Percentiles rank a stretch among this genome's conserved stretches.
Conservation (phyloP, 2,888 invertebrate genomes). For the Tinea trinotella region DNA sequence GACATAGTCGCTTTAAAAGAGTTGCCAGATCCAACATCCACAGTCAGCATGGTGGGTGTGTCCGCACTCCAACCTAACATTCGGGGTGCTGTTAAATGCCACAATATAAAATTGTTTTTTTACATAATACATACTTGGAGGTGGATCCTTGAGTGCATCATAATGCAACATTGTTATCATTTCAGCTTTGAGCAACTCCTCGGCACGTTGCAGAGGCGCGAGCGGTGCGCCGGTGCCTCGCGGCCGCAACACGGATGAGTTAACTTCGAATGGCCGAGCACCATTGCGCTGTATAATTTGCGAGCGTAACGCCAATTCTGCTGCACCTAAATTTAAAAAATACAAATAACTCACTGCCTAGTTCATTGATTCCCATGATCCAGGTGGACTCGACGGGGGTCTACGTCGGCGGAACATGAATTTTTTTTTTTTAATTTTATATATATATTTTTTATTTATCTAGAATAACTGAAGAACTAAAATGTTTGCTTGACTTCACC, state of each 20-base stretch:
- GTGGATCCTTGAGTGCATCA: conserved; percentile 87
- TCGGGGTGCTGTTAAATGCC: background rate
- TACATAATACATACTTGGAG: conserved; percentile 32
- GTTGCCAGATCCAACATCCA: too few species aligned
- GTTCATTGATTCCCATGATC: too few species aligned
- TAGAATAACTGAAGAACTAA: too few species aligned
- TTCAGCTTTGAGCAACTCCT: conserved; percentile 95
- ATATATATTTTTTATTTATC: too few species aligned
- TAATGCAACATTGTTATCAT: conserved; percentile 96
- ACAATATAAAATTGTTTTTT: background rate
- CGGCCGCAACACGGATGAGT: conserved; percentile 85
- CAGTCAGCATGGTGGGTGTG: background rate
- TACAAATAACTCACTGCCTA: too few species aligned
- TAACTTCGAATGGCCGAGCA: conserved; percentile 90
- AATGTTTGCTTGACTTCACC: too few species aligned
- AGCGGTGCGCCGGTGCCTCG: conserved; percentile 82
- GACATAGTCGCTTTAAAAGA: too few species aligned
- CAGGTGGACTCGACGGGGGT: too few species aligned
- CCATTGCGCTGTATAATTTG: conserved; percentile 88
- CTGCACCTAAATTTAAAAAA: conserved; percentile 69
- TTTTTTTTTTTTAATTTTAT: too few species aligned
- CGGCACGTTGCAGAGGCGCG: conserved; percentile 92
- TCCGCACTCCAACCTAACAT: too few species aligned
- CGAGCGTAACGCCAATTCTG: conserved; percentile 83
- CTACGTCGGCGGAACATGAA: too few species aligned